These are phyloP conservation scores for Suricata suricatta DNA, from an alignment of 2,113 vertebrate species.

Conservation along the genomic window DNA sequence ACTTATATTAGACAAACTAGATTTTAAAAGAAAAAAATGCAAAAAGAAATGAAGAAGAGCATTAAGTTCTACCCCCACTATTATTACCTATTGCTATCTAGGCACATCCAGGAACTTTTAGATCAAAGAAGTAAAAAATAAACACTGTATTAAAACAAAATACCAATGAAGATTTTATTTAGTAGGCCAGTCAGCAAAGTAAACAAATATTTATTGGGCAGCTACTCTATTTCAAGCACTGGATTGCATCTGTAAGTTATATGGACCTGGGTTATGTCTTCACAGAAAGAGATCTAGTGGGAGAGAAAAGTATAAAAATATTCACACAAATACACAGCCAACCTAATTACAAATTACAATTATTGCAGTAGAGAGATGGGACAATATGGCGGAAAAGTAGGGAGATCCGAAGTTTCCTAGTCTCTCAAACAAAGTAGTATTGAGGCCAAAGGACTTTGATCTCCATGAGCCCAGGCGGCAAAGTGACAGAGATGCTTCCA, in stretches of 20 bases:
- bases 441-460: too few relatives aligned
- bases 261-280: neutral
- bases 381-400: too few relatives aligned
- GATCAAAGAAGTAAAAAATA: neutral
- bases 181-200: neutral
- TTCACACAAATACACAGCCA: neutral
- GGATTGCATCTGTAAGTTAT: neutral
- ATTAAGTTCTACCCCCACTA: neutral
- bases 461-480: too few relatives aligned
- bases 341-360: neutral
- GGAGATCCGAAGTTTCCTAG: too few relatives aligned
- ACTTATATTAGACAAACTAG: too few relatives aligned
- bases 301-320: neutral
- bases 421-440: too few relatives aligned
- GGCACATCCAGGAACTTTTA: neutral
- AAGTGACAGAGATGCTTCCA: too few relatives aligned
- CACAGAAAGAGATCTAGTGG: neutral
- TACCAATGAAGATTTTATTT: neutral
- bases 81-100: neutral
- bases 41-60: too few relatives aligned
- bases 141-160: neutral
- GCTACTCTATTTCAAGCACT: neutral
- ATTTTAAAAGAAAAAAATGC: too few relatives aligned
- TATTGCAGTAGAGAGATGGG: neutral
- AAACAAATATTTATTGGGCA: constrained; percentile 36